Base-by-base conservation (phyloP, 2,113 vertebrate genomes). In the Hemichromis elongatus region DNA sequence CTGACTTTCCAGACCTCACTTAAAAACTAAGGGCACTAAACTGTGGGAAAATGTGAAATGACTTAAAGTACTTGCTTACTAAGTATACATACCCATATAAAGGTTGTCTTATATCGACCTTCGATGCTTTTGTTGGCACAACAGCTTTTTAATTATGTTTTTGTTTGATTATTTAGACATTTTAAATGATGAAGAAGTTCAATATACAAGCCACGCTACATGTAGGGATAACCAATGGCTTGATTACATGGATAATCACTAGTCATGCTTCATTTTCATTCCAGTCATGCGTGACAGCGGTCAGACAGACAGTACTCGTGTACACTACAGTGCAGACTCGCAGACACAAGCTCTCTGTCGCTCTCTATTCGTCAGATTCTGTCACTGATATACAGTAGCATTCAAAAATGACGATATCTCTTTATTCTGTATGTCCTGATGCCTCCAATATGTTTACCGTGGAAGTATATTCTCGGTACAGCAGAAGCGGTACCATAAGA, bases 191-290 rank as follows among this genome's bases (percentile, higher is more conserved):
- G 7, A 50, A 18, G 24, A 55, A 21, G 47, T 79, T 86, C 47
- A n/a, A 21, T 30, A 12, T 63, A 42, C 19, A 68, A 24, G 19
- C 61, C 26, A 66, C 12, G n/a, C 19, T 21, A 45, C 26, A 55
- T 12, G 9, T 52, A 24, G 14, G 52, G 79, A 82, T 61, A 42
- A 42, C 63, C 35, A 68, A 52, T 3, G 47, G 55, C 86, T 55
- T 89, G 59, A 83, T 89, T 81, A 18, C 10, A 83, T 35, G 42
- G 84, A 91, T 93, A 93, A 89, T 91, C 19, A 61, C 77, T 53
- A 53, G 77, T 85, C 79, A 88, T 86, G 94, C 85, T 77, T 92
- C 85, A 83, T 90, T 92, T 89, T 92, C 82, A 85, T 86, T 52
- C 30, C 80, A 79, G 59, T 83, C 70, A 53, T 88, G 81, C 80